phyloP scores from a whole-genome alignment of 35 echinoderm and acorn worm species.

The Heliocidaris tuberculata region DNA sequence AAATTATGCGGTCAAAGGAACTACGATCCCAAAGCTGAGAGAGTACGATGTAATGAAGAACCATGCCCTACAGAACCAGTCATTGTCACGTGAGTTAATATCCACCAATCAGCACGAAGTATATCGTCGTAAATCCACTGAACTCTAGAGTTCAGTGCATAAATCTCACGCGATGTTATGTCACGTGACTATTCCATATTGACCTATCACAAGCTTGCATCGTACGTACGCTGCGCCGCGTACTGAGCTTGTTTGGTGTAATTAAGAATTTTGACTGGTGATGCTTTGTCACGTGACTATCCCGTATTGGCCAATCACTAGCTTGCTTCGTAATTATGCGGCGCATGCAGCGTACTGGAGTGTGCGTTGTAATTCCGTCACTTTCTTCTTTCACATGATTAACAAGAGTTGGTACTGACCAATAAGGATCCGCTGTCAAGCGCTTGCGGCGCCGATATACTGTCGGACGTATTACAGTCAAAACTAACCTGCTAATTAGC shows the following conservation, averaged over 20 bases:
- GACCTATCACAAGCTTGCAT: background rate
- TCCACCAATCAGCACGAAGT: background rate
- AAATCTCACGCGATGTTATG: background rate
- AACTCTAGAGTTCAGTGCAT: background rate
- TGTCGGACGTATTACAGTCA: too few species aligned
- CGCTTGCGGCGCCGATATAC: too few species aligned
- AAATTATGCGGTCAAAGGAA: slow-evolving; percentile 48
- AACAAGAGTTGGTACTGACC: background rate
- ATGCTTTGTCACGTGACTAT: too few species aligned
- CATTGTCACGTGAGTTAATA: slow-evolving; percentile 12
- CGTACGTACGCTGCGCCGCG: background rate
- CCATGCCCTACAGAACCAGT: slow-evolving; percentile 40
- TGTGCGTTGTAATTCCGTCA: background rate
- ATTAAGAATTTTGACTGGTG: too few species aligned
- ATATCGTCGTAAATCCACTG: background rate
- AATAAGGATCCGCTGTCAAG: too few species aligned
- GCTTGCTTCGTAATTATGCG: too few species aligned
- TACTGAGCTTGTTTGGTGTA: background rate
- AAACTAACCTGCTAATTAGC: too few species aligned
- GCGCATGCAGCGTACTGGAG: too few species aligned
- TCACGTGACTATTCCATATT: background rate
- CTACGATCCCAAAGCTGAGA: slow-evolving; percentile 57
- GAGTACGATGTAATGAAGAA: slow-evolving; percentile 43
- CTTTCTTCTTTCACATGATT: background rate
- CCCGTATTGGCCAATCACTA: too few species aligned